These are phyloP conservation scores for Plectus sambesii DNA, from an alignment of 1,140 invertebrate species.

Conservation along the genomic window DNA sequence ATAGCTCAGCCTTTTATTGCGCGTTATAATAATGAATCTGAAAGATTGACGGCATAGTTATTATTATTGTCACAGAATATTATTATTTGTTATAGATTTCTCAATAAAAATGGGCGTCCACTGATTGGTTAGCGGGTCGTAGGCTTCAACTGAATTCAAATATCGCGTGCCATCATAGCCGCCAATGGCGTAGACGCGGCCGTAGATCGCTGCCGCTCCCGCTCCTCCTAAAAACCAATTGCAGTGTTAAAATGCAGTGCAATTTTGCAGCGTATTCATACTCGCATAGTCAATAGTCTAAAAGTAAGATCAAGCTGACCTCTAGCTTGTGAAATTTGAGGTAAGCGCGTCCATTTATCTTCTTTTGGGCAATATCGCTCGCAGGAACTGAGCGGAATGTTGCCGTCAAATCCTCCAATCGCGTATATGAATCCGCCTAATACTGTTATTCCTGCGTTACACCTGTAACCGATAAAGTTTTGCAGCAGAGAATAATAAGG, in stretches of 20 bases:
- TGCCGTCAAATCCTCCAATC: slow-evolving; percentile 80
- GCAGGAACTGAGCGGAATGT: slow-evolving; percentile 69
- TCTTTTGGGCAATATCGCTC: slow-evolving; percentile 71
- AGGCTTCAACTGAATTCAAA: slow-evolving; percentile 48
- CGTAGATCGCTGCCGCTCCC: slow-evolving; percentile 31
- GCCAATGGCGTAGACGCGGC: slow-evolving; percentile 48
- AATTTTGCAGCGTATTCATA: no score
- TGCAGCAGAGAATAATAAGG: no score
- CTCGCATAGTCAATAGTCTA: no score
- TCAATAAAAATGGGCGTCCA: slow-evolving; percentile 51
- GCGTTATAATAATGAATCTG: no score
- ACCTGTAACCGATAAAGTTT: no score
- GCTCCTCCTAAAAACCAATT: slow-evolving; percentile 29
- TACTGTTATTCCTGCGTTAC: slow-evolving; percentile 33
- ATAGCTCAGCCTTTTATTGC: no score
- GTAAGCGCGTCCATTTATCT: slow-evolving; percentile 67
- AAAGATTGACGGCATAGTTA: no score
- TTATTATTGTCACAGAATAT: no score
- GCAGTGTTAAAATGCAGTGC: not conserved
- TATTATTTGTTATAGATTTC: no score
- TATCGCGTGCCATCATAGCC: slow-evolving; percentile 49
- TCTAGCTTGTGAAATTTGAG: slow-evolving; percentile 62
- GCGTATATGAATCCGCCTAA: slow-evolving; percentile 60
- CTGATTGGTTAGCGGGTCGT: slow-evolving; percentile 45
- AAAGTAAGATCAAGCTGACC: slow-evolving; percentile 39